Conservation (phyloP, 2,888 invertebrate species). For the Eristalis intricaria region DNA sequence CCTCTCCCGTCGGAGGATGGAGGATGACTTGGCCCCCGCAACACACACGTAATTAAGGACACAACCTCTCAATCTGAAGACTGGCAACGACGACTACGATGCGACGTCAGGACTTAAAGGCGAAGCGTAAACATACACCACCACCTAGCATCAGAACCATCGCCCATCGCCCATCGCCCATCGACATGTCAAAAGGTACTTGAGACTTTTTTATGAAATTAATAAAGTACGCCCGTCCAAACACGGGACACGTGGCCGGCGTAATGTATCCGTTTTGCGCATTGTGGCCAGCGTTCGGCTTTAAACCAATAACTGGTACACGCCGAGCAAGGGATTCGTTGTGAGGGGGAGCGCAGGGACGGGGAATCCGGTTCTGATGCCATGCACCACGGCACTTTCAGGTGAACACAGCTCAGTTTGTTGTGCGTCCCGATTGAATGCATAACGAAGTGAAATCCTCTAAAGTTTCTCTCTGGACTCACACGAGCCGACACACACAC, state of each 20-base stretch:
- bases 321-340: neutral
- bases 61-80: slow-evolving; percentile 44
- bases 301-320: slow-evolving; percentile 72
- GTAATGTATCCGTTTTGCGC: slow-evolving; percentile 81
- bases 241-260: slow-evolving; percentile 79
- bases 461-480: neutral
- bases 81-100: neutral
- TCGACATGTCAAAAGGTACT: slow-evolving; percentile 76
- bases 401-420: slow-evolving; percentile 74
- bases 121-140: slow-evolving; percentile 44
- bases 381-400: slow-evolving; percentile 75
- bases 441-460: slow-evolving; percentile 22
- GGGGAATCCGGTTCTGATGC: slow-evolving; percentile 69
- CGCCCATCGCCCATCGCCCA: slow-evolving; percentile 16
- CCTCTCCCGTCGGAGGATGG: neutral
- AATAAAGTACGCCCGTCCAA: slow-evolving; percentile 79
- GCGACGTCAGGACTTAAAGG: slow-evolving; percentile 9
- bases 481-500: no score
- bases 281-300: slow-evolving; percentile 72
- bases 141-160: neutral
- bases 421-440: neutral
- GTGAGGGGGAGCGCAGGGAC: slow-evolving; percentile 7
- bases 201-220: slow-evolving; percentile 79
- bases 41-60: slow-evolving; percentile 55
- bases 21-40: neutral